Evolutionary conservation across 2,797 vertebrate genomes (phyloP).

Genomic region (Anabas testudineus): DNA sequence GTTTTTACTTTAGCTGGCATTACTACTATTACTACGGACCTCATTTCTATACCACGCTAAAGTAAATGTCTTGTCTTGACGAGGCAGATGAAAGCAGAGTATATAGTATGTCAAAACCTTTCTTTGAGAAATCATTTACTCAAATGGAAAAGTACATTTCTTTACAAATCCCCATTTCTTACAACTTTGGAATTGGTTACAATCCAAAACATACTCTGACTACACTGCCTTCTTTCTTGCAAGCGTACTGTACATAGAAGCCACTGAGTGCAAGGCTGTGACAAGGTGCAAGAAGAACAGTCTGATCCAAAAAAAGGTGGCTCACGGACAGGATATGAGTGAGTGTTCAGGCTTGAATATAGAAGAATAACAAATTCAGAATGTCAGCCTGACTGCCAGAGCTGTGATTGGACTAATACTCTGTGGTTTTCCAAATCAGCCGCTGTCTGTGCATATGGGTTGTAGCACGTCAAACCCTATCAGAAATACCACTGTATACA

Average conservation of each 20-base stretch:
- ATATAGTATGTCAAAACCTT: neutral
- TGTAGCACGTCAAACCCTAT: slow-evolving; percentile 70
- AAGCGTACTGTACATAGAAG: slow-evolving; percentile 27
- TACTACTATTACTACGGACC: neutral
- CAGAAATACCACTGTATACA: slow-evolving; percentile 65
- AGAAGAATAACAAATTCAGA: slow-evolving; percentile 75
- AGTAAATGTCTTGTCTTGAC: neutral
- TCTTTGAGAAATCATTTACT: too few relatives aligned
- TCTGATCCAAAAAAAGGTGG: slow-evolving; percentile 63
- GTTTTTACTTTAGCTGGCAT: neutral
- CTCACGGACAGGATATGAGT: slow-evolving; percentile 63
- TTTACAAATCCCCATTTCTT: neutral
- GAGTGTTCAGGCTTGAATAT: slow-evolving; percentile 60
- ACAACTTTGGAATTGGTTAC: neutral
- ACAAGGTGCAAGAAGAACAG: slow-evolving; percentile 46
- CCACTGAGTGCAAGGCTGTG: slow-evolving; percentile 28
- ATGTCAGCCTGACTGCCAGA: slow-evolving; percentile 80
- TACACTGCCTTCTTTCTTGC: slow-evolving; percentile 14
- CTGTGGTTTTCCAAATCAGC: slow-evolving; percentile 66
- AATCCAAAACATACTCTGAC: slow-evolving; percentile 13
- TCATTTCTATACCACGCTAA: neutral
- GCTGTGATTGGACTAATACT: slow-evolving; percentile 82
- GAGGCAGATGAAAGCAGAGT: slow-evolving; percentile 5
- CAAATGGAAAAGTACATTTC: neutral
- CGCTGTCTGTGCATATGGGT: slow-evolving; percentile 67